These are phyloP conservation scores for Coelinius sp. DNA, from an alignment of 2,888 invertebrate species.

Conservation along the genomic window DNA sequence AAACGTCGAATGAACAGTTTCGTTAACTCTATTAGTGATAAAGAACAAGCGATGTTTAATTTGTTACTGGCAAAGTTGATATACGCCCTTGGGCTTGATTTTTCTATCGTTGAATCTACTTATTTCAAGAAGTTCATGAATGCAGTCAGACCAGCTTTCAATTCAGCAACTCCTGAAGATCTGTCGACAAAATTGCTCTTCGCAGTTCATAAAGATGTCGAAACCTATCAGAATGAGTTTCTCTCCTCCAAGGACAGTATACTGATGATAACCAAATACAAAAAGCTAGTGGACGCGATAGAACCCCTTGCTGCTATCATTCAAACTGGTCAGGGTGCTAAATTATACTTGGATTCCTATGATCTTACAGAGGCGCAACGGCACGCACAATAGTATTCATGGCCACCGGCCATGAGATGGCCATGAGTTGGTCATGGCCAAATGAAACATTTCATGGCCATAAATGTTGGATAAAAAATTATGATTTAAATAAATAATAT, in stretches of 20 bases:
- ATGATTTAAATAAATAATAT: no score
- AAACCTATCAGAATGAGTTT: background rate
- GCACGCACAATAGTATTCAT: no score
- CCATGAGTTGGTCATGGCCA: no score
- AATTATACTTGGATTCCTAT: background rate
- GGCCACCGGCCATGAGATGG: no score
- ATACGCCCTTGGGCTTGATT: background rate
- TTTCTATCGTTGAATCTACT: background rate
- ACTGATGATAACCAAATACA: background rate
- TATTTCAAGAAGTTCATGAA: background rate
- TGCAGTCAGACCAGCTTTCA: background rate
- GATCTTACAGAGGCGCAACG: background rate
- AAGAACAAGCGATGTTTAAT: background rate
- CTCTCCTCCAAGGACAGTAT: background rate
- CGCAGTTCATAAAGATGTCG: background rate
- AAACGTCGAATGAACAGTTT: background rate
- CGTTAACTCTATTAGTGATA: background rate
- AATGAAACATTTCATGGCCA: no score
- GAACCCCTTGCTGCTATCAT: background rate
- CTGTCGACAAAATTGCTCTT: background rate
- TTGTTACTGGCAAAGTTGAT: background rate
- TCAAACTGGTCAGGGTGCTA: background rate
- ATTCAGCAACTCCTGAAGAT: background rate
- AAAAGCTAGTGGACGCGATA: background rate
- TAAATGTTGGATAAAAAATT: no score